Percentiles rank a stretch among this genome's conserved stretches.
These are phyloP conservation scores for Campoplex nolae DNA, from an alignment of 2,888 invertebrate genomes.

Conservation along the genomic window DNA sequence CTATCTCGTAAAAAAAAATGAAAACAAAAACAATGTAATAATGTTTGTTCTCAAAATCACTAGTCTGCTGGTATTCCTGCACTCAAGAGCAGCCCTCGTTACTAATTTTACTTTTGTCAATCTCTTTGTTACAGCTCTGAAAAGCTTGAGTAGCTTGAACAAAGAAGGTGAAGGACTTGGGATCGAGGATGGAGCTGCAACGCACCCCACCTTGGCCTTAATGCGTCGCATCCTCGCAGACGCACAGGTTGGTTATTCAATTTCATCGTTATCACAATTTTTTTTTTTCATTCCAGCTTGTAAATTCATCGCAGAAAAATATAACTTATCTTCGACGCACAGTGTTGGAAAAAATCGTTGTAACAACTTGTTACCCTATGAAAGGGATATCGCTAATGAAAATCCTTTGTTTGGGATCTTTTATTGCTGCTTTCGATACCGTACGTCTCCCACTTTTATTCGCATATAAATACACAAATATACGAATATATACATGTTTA, in stretches of 20 bases:
- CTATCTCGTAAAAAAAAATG: background rate
- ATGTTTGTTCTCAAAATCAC: background rate
- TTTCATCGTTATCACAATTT: background rate
- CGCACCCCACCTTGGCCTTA: slow-evolving; percentile 92
- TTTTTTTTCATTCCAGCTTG: slow-evolving; percentile 13
- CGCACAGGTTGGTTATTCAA: slow-evolving; percentile 89
- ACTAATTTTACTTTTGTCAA: slow-evolving; percentile 31
- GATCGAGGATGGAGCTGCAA: slow-evolving; percentile 82
- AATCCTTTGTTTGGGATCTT: slow-evolving; percentile 37
- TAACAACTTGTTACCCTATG: background rate
- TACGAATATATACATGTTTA: slow-evolving; percentile 16
- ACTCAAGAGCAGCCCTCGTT: background rate
- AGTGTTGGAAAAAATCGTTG: background rate
- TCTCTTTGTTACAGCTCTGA: slow-evolving; percentile 79
- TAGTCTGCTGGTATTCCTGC: background rate
- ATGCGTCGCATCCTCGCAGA: slow-evolving; percentile 94
- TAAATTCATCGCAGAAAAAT: background rate
- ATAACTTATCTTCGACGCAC: background rate
- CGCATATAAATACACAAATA: background rate
- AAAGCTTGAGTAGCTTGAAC: slow-evolving; percentile 80
- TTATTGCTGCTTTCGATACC: slow-evolving; percentile 58
- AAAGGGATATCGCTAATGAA: slow-evolving; percentile 44
- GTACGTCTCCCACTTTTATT: slow-evolving; percentile 34
- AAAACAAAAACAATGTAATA: background rate
- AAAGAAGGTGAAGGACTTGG: slow-evolving; percentile 82